Evolutionary conservation across 1,140 invertebrate genomes (phyloP).

Genomic region (Nilaparvata lugens): DNA sequence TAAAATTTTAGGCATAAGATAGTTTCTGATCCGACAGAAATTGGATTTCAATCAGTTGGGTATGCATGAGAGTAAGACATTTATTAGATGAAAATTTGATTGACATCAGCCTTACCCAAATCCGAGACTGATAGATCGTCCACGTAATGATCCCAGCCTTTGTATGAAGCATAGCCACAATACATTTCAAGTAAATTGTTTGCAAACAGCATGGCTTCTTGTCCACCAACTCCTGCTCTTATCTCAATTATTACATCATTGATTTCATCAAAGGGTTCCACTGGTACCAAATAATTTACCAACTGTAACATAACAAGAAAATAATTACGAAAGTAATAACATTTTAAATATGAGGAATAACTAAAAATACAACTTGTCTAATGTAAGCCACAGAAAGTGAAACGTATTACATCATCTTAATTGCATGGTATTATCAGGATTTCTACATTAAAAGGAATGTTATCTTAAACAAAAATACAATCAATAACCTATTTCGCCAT

Average conservation of each 20-base stretch:
- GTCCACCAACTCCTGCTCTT: conserved; percentile 88
- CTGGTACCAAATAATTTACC: conserved; percentile 13
- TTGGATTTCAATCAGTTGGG: too few relatives aligned
- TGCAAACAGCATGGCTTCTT: conserved; percentile 93
- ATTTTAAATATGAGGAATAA: too few relatives aligned
- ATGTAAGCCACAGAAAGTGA: too few relatives aligned
- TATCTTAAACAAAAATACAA: too few relatives aligned
- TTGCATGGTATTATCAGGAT: too few relatives aligned
- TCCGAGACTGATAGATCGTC: conserved; percentile 52
- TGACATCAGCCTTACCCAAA: conserved; percentile 42
- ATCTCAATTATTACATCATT: conserved; percentile 66
- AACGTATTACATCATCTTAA: too few relatives aligned
- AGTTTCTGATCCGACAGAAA: too few relatives aligned
- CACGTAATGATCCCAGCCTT: conserved; percentile 62
- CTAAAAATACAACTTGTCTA: too few relatives aligned
- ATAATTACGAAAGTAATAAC: too few relatives aligned
- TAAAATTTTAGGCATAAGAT: too few relatives aligned
- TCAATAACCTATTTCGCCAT: too few relatives aligned
- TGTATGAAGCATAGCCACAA: conserved; percentile 55
- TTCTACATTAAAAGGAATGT: too few relatives aligned
- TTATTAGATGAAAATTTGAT: background rate
- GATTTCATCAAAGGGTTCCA: conserved; percentile 34
- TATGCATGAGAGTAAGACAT: background rate
- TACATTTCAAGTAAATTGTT: conserved; percentile 84
- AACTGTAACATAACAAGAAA: conserved; percentile 15